Conservation (phyloP, 2,888 invertebrate species). For the Portevinia maculata region DNA sequence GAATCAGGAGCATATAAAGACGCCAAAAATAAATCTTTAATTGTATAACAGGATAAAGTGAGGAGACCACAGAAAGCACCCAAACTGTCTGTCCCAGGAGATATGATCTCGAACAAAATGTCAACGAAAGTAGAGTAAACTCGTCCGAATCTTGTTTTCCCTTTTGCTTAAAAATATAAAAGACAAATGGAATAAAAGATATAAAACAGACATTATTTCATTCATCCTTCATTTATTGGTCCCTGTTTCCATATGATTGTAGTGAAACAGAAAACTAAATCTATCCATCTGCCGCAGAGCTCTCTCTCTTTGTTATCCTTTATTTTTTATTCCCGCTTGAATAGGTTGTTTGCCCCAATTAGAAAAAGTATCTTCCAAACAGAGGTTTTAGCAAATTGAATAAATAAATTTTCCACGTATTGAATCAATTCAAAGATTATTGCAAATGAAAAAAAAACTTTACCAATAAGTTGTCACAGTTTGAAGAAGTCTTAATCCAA, state of each 20-base stretch:
- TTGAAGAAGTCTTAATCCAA: too few relatives aligned
- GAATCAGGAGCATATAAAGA: conserved; percentile 27
- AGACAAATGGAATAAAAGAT: conserved; percentile 25
- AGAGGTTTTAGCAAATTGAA: background rate
- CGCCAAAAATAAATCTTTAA: conserved; percentile 60
- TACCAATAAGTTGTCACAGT: too few relatives aligned
- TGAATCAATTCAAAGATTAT: too few relatives aligned
- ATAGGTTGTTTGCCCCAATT: conserved; percentile 31
- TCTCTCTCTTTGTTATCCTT: conserved; percentile 10
- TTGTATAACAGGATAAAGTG: conserved; percentile 55
- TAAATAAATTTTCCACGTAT: conserved; percentile 2
- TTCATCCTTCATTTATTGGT: conserved; percentile 24
- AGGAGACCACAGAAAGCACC: conserved; percentile 40
- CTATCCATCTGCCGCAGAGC: conserved; percentile 8
- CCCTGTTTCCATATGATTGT: background rate
- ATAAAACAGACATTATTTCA: conserved; percentile 56
- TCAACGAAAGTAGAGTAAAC: conserved; percentile 19
- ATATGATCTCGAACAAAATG: conserved; percentile 13
- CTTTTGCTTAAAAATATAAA: conserved; percentile 31
- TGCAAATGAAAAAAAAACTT: background rate
- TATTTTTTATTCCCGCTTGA: background rate
- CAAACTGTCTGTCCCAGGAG: conserved; percentile 19
- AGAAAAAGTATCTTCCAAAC: background rate
- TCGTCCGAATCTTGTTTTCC: conserved; percentile 15
- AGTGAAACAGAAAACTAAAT: conserved; percentile 29